Base-by-base conservation (phyloP, 1,140 invertebrate genomes). In the Drosophila cardini region DNA sequence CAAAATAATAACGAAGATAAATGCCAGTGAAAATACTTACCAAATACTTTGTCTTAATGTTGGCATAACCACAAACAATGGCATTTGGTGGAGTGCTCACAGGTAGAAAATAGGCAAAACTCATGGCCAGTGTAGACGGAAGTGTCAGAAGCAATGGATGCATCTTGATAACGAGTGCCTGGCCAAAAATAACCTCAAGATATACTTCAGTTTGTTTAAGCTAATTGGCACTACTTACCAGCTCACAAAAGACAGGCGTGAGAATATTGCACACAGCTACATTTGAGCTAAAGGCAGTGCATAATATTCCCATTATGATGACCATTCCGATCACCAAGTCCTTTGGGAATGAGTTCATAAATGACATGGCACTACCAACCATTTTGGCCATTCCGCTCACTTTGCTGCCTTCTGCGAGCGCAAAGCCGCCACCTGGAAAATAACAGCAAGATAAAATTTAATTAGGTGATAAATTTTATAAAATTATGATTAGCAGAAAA, bases 81-180 rank as follows among this genome's bases (percentile, higher is more conserved):
- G 98, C 98, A 93, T 99, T 99, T 6, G 98, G 97, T 7, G 98
- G 97, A 0, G 95, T 96, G 40, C 93, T 92, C 0, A 97, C 95
- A 1, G 96, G 96, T 61, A 93, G 69, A 42, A 92, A 93, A 90
- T 95, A 96, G 0, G 95, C 94, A 91, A 94, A 97, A 2, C 96
- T 97, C 79, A 95, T 96, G 3, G 94, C 95, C 42, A 96, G 91
- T 0, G 96, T 94, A 0, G 96, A 94, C 0, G 98, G 97, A 58
- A 98, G 92, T 94, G 98, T 97, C 79, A 98, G 93, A 86, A 95
- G 96, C 43, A 98, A 90, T 0, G 98, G 98, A 93, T 98, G 96
- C 16, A 95, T 93, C 72, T 94, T 85, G 68, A 96, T 93, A 0
- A 93, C 92, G 6, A 95, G 78, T 4, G 95, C 90, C 90, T 91